These are phyloP conservation scores for Numenius arquata DNA, from an alignment of 2,113 vertebrate species.

Conservation along the genomic window DNA sequence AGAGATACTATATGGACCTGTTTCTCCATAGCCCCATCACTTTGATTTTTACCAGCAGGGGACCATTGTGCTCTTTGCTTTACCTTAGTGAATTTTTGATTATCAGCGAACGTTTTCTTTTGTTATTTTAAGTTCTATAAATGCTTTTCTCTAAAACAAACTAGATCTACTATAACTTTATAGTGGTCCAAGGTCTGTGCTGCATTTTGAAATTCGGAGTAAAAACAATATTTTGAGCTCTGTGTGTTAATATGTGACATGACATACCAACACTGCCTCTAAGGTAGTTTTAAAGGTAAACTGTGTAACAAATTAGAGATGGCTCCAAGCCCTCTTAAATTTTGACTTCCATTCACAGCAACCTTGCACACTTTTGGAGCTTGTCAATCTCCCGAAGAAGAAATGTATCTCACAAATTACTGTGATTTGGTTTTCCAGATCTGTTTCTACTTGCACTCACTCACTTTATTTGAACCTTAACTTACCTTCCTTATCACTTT, in stretches of 20 bases:
- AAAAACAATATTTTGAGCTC: neutral
- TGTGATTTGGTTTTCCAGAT: neutral
- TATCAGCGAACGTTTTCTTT: neutral
- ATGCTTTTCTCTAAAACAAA: neutral
- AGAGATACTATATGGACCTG: neutral
- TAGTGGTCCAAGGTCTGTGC: neutral
- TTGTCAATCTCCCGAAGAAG: neutral
- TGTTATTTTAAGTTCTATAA: neutral
- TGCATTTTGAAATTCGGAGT: neutral
- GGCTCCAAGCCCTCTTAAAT: neutral
- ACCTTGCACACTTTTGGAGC: neutral
- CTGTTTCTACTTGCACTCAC: neutral
- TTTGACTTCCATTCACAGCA: neutral
- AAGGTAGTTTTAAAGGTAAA: neutral
- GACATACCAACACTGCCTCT: neutral
- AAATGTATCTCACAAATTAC: neutral
- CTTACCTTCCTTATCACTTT: neutral
- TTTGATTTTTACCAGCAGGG: neutral
- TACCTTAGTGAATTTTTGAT: neutral
- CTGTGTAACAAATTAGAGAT: neutral
- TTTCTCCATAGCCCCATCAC: neutral
- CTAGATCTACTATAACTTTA: neutral
- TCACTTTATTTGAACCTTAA: neutral
- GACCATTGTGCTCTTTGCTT: neutral
- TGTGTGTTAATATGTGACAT: neutral